Evolutionary conservation across 2,888 invertebrate species (phyloP).

Genomic region (Drosophila crucigera): DNA sequence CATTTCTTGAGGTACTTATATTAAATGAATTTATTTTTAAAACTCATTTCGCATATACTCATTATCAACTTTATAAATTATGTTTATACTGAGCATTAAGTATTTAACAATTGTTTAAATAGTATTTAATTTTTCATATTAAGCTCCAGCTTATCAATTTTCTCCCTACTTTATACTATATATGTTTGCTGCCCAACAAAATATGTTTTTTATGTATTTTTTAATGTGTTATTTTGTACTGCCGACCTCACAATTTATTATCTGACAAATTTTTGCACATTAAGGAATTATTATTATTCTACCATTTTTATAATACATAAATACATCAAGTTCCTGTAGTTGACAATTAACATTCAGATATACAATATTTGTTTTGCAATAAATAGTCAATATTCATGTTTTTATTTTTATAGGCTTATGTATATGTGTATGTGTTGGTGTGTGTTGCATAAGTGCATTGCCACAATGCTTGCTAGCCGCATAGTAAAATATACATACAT

Average conservation of each 20-base stretch:
- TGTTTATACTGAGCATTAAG: constrained; percentile 9
- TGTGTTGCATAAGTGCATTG: constrained; percentile 8
- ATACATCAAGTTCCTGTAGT: constrained; percentile 57
- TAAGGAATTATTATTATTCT: constrained; percentile 6
- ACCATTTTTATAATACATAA: constrained; percentile 19
- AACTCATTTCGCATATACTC: neutral
- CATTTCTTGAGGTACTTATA: neutral
- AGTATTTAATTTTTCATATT: neutral
- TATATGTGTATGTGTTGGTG: neutral
- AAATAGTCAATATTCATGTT: constrained; percentile 19
- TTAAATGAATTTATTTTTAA: neutral
- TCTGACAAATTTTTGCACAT: constrained; percentile 18
- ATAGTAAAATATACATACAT: constrained; percentile 18
- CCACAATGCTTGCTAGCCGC: neutral
- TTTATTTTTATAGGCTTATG: constrained; percentile 16
- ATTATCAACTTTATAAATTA: neutral
- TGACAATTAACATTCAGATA: constrained; percentile 58
- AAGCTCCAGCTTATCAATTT: neutral
- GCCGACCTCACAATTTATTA: constrained; percentile 7
- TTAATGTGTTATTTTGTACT: constrained; percentile 27
- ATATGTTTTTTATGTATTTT: neutral
- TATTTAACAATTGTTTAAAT: constrained; percentile 8
- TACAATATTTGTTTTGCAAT: constrained; percentile 14
- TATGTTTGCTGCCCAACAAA: neutral
- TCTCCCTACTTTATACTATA: neutral